A percentile compares a stretch with the other conserved stretches of the same genome.
phyloP scores from a whole-genome alignment of 1,140 invertebrate genomes.

The Centruroides sculpturatus region DNA sequence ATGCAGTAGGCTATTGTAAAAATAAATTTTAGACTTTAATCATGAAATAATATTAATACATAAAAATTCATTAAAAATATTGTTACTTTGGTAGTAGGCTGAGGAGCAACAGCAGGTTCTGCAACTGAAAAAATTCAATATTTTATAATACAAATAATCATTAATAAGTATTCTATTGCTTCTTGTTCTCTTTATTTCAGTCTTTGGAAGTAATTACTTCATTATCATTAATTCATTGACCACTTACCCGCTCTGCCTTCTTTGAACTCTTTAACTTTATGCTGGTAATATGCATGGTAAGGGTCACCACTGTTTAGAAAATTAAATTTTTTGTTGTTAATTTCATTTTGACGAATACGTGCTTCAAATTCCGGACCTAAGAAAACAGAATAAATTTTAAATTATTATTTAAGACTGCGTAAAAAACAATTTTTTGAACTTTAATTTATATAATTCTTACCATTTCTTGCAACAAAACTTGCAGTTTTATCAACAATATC shows the following conservation, averaged over 20 bases:
- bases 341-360: constrained; percentile 87
- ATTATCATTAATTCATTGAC: background rate
- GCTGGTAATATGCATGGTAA: constrained; percentile 97
- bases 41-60: too few species aligned
- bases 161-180: too few species aligned
- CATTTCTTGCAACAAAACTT: constrained; percentile 95
- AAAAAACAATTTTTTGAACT: too few species aligned
- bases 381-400: background rate
- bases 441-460: constrained; percentile 25
- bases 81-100: constrained; percentile 12
- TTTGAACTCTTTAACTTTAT: constrained; percentile 92
- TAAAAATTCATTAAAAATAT: background rate
- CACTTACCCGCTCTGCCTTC: constrained; percentile 53
- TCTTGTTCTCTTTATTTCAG: too few species aligned
- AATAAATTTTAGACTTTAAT: too few species aligned
- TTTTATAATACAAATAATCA: too few species aligned
- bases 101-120: constrained; percentile 4
- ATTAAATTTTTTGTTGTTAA: constrained; percentile 95
- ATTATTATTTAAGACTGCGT: too few species aligned
- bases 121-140: constrained; percentile 26
- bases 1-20: too few species aligned
- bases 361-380: constrained; percentile 84
- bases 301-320: constrained; percentile 94
- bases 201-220: constrained; percentile 20
- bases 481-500: constrained; percentile 99